phyloP scores from a whole-genome alignment of 2,888 invertebrate species.

The Galeopsomyia nigrocyanea region DNA sequence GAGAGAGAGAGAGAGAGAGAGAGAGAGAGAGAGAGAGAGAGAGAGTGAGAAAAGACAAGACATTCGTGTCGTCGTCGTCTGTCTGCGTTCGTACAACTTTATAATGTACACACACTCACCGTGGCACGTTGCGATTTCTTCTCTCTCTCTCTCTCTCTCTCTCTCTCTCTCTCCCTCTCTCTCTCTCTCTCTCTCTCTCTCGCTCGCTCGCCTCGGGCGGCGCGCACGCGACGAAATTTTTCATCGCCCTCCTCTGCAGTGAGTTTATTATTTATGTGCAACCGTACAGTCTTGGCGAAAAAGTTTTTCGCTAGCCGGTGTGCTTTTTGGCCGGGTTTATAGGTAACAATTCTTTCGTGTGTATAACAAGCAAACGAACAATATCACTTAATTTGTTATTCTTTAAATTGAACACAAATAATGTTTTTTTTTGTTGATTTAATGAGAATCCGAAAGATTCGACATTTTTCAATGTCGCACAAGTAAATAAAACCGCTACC shows the following conservation, averaged over 20 bases:
- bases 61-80: not conserved
- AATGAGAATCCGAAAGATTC: too few species aligned
- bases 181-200: slow-evolving; percentile 9
- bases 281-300: too few species aligned
- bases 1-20: slow-evolving; percentile 10
- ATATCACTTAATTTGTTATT: too few species aligned
- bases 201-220: not conserved
- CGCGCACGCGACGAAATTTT: slow-evolving; percentile 6
- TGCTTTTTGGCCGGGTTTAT: too few species aligned
- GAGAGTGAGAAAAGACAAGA: slow-evolving; percentile 27
- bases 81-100: slow-evolving; percentile 10
- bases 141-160: too few species aligned
- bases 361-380: too few species aligned
- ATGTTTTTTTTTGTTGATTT: too few species aligned
- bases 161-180: slow-evolving; percentile 15
- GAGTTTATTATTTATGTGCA: not conserved
- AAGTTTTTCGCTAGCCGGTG: too few species aligned
- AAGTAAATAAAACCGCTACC: too few species aligned
- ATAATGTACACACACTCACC: slow-evolving; percentile 21
- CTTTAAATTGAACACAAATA: too few species aligned
- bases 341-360: too few species aligned
- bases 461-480: too few species aligned
- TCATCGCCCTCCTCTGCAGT: slow-evolving; percentile 5
- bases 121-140: slow-evolving; percentile 27
- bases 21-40: slow-evolving; percentile 8